A percentile compares a stretch with the other conserved stretches of the same genome.
Evolutionary conservation across 1,140 invertebrate genomes (phyloP).

Genomic region (Akabosia matsudoensis): DNA sequence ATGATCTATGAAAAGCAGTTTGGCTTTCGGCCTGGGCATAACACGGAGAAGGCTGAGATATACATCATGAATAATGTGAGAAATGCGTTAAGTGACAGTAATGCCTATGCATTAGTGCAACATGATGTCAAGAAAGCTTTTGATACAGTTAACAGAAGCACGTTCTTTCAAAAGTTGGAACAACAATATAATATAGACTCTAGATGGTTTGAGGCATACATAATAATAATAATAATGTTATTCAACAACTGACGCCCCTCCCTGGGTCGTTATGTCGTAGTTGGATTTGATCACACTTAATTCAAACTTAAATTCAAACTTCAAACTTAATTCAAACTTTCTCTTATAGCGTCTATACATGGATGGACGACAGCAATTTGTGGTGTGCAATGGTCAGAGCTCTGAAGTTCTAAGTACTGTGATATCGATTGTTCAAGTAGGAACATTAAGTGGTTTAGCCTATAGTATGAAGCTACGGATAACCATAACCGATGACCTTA

Average conservation of each 20-base stretch:
- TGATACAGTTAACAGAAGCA: neutral
- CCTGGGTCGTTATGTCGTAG: no score
- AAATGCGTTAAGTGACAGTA: neutral
- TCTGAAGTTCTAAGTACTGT: neutral
- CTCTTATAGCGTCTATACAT: no score
- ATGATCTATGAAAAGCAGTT: slow-evolving; percentile 18
- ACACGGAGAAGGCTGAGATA: slow-evolving; percentile 13
- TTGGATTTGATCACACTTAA: no score
- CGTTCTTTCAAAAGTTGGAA: neutral
- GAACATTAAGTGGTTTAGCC: neutral
- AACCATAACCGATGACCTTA: no score
- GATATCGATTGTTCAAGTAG: neutral
- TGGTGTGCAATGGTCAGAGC: neutral
- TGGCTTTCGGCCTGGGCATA: slow-evolving; percentile 23
- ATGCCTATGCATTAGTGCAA: neutral
- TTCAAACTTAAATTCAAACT: no score
- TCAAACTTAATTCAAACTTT: no score
- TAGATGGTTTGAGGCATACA: neutral
- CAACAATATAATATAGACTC: neutral
- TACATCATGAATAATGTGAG: neutral
- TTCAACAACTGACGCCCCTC: no score
- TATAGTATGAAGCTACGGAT: neutral
- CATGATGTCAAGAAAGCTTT: neutral
- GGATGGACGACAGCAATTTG: neutral
- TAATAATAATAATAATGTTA: no score